Evolutionary conservation across 2,888 invertebrate species (phyloP).

Genomic region (Vanessa cardui): DNA sequence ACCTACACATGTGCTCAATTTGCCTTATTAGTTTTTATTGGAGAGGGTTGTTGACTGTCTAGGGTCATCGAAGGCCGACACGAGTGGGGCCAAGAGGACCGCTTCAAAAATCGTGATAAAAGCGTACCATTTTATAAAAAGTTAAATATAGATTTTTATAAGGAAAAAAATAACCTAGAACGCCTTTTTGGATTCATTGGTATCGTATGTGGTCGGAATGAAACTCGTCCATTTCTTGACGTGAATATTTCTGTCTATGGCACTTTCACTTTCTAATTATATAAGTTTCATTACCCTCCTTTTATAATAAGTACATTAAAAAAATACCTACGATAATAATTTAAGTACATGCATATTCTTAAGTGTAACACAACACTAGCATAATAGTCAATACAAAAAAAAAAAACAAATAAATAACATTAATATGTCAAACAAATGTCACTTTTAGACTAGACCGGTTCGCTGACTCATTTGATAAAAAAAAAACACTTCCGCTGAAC

Average conservation of each 20-base stretch:
- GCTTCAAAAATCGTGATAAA: conserved; percentile 36
- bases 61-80: conserved; percentile 43
- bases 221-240: too few species aligned
- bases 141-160: not conserved
- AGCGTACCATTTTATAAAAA: conserved; percentile 28
- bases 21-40: conserved; percentile 42
- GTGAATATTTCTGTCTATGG: too few species aligned
- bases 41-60: conserved; percentile 34
- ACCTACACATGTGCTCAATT: conserved; percentile 37
- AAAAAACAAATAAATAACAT: conserved; percentile 8
- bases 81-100: conserved; percentile 35
- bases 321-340: too few species aligned
- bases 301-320: too few species aligned
- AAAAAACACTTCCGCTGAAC: conserved; percentile 43
- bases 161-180: not conserved
- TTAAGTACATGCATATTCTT: too few species aligned
- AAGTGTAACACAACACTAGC: not conserved
- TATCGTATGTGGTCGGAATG: too few species aligned
- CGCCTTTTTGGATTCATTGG: not conserved
- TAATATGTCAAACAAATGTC: conserved; percentile 15
- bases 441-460: conserved; percentile 22
- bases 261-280: too few species aligned
- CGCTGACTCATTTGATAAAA: conserved; percentile 43
- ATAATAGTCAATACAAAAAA: not conserved
- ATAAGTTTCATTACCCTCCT: too few species aligned